These are phyloP conservation scores for Vespertilio murinus DNA, from an alignment of 2,797 vertebrate species.

Conservation along the genomic window DNA sequence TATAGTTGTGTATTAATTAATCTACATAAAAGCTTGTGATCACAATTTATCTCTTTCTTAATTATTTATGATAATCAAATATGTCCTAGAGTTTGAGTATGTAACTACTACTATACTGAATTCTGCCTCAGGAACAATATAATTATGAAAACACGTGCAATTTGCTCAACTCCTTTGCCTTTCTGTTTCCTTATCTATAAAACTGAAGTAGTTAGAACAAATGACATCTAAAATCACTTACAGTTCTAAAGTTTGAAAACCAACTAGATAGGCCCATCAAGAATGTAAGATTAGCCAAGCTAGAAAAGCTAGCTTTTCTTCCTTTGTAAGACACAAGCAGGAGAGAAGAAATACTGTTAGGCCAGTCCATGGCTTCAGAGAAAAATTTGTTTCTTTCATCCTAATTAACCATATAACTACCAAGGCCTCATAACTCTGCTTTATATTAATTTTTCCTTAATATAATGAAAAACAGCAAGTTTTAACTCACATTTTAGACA, in stretches of 20 bases:
- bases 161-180: neutral
- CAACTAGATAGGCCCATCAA: neutral
- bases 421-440: neutral
- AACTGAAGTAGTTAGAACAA: neutral
- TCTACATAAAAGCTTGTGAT: conserved; percentile 28
- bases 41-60: conserved; percentile 44
- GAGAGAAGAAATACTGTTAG: neutral
- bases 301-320: conserved; percentile 32
- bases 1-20: neutral
- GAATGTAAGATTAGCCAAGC: neutral
- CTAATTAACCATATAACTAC: conserved; percentile 29
- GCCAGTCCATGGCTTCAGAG: neutral
- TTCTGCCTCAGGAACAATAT: conserved; percentile 43
- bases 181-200: conserved; percentile 39
- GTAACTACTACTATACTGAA: neutral
- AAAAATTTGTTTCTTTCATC: conserved; percentile 25
- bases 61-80: conserved; percentile 34
- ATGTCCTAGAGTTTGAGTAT: neutral
- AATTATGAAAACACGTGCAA: conserved; percentile 42
- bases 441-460: conserved; percentile 30
- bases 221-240: conserved; percentile 18
- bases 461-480: conserved; percentile 18
- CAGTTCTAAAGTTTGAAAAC: conserved; percentile 41
- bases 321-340: neutral
- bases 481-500: conserved; percentile 45